Percentiles rank a stretch among this genome's conserved stretches.
Conservation (phyloP, 2,113 vertebrate genomes). For the Urocolius indicus region DNA sequence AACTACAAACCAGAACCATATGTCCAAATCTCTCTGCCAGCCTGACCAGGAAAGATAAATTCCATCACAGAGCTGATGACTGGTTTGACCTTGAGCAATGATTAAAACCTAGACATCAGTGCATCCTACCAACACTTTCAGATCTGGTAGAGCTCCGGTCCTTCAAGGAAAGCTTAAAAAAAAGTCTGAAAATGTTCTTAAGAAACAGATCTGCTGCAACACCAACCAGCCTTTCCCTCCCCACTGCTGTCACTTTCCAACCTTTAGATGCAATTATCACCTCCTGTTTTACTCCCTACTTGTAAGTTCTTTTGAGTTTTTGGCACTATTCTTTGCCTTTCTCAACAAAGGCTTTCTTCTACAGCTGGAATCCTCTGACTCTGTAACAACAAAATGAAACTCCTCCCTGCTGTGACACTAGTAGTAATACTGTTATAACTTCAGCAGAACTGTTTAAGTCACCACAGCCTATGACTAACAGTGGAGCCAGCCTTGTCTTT, state of each 20-base stretch:
- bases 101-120: background rate
- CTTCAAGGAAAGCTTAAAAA: background rate
- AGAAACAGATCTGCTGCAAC: background rate
- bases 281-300: background rate
- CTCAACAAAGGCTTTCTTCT: background rate
- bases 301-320: background rate
- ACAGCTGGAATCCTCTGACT: background rate
- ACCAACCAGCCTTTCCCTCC: background rate
- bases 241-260: background rate
- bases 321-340: background rate
- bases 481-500: background rate
- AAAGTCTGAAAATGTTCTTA: background rate
- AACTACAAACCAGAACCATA: background rate
- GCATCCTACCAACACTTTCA: background rate
- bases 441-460: background rate
- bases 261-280: background rate
- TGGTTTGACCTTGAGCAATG: background rate
- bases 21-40: background rate
- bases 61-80: background rate
- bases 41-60: background rate
- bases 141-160: background rate
- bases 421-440: background rate
- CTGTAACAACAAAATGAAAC: background rate
- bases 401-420: background rate
- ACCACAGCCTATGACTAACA: rapidly evolving